Evolutionary conservation across 1,140 invertebrate genomes (phyloP).

Genomic region (Spodoptera frugiperda): DNA sequence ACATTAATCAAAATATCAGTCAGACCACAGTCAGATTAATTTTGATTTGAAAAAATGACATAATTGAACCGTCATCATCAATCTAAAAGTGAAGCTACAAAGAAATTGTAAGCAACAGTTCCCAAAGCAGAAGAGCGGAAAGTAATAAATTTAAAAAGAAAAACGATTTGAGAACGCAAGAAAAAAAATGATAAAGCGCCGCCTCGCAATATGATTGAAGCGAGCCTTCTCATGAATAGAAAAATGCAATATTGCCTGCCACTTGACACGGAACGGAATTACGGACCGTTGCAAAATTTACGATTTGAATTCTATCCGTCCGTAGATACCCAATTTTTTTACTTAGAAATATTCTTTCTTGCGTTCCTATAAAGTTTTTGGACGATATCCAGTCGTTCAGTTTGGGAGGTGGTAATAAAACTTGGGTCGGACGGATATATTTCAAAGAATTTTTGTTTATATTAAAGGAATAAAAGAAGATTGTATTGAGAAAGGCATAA

Average conservation of each 20-base stretch:
- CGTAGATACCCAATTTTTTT: not conserved
- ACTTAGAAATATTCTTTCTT: conserved; percentile 20
- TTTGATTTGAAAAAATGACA: conserved; percentile 22
- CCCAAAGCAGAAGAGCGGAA: conserved; percentile 33
- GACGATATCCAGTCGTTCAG: conserved; percentile 18
- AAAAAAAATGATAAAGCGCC: conserved; percentile 29
- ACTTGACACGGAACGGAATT: conserved; percentile 47
- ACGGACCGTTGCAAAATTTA: conserved; percentile 45
- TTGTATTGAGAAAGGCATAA: not conserved
- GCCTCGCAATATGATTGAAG: conserved; percentile 41
- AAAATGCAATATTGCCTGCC: conserved; percentile 54
- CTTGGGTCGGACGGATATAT: not conserved
- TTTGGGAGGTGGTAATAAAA: conserved; percentile 20
- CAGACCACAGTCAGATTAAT: not conserved
- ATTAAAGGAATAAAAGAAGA: not conserved
- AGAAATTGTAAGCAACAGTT: conserved; percentile 38
- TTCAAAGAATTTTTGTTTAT: conserved; percentile 3
- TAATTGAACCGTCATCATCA: conserved; percentile 9
- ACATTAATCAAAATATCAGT: not conserved
- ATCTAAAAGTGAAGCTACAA: conserved; percentile 16
- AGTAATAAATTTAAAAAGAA: conserved; percentile 47
- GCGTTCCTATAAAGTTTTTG: conserved; percentile 24
- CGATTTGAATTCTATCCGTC: conserved; percentile 46
- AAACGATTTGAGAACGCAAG: conserved; percentile 29
- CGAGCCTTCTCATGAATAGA: conserved; percentile 40